Conservation (phyloP, 2,797 vertebrate species). For the Channa striata region DNA sequence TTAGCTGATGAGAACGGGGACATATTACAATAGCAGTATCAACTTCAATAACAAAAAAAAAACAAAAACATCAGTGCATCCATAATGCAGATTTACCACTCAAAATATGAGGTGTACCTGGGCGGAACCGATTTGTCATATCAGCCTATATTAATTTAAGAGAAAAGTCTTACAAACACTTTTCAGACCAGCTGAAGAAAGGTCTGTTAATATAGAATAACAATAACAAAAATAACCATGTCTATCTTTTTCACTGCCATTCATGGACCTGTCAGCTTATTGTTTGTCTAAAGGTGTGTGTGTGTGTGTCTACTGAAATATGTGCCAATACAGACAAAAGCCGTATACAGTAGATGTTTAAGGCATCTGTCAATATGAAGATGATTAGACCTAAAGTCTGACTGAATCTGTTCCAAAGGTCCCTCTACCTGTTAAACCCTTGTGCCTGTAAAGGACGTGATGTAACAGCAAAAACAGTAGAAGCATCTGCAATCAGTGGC, state of each 20-base stretch:
- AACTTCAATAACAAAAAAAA: conserved; percentile 3
- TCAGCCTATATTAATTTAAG: conserved; percentile 16
- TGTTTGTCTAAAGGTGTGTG: conserved; percentile 66
- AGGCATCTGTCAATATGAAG: conserved; percentile 66
- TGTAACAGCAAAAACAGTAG: conserved; percentile 44
- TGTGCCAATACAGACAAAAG: conserved; percentile 52
- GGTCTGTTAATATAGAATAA: conserved; percentile 33
- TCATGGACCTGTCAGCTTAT: conserved; percentile 42
- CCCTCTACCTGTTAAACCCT: conserved; percentile 46
- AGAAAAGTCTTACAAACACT: conserved; percentile 37
- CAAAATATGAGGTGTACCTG: conserved; percentile 1
- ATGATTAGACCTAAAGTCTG: conserved; percentile 66
- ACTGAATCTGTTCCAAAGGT: conserved; percentile 44
- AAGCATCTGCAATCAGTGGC: conserved; percentile 33
- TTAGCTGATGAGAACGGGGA: conserved; percentile 7
- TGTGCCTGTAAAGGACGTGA: conserved; percentile 49
- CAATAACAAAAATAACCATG: conserved; percentile 16
- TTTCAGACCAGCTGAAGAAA: conserved; percentile 81
- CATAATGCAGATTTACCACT: conserved; percentile 23
- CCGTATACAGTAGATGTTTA: conserved; percentile 59
- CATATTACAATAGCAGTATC: conserved; percentile 12
- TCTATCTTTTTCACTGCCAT: conserved; percentile 27
- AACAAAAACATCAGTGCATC: conserved; percentile 40
- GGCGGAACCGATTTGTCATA: conserved; percentile 11
- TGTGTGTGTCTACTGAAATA: conserved; percentile 43